These are phyloP conservation scores for Megalopta genalis DNA, from an alignment of 1,140 invertebrate genomes.

Conservation along the genomic window DNA sequence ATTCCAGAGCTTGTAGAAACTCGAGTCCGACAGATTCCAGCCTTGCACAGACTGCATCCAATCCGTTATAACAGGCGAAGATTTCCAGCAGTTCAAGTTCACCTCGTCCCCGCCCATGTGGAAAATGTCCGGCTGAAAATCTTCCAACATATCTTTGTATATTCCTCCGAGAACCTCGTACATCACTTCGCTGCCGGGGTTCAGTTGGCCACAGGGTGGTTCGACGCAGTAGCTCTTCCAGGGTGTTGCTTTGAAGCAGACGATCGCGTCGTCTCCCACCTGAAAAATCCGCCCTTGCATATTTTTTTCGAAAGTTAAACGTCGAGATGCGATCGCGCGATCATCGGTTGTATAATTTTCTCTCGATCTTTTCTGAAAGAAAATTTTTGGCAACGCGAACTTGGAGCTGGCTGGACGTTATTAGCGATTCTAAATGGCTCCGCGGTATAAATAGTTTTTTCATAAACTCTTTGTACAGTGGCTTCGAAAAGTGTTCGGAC, in stretches of 20 bases:
- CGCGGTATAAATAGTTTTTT: no score
- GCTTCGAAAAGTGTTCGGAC: no score
- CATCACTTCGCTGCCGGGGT: slow-evolving; percentile 87
- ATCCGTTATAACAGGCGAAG: slow-evolving; percentile 83
- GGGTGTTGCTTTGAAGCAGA: slow-evolving; percentile 85
- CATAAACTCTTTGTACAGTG: no score
- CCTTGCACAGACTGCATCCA: slow-evolving; percentile 85
- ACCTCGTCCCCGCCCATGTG: slow-evolving; percentile 95
- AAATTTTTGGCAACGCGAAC: no score
- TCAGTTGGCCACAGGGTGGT: slow-evolving; percentile 92
- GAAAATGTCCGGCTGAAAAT: slow-evolving; percentile 88
- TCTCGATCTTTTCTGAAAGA: no score
- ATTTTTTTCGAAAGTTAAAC: no score
- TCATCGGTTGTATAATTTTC: no score
- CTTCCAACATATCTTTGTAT: slow-evolving; percentile 84
- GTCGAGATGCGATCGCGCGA: no score
- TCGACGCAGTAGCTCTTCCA: slow-evolving; percentile 90
- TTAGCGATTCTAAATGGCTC: no score
- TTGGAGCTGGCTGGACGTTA: no score
- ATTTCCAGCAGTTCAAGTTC: slow-evolving; percentile 88
- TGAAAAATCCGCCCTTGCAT: slow-evolving; percentile 17
- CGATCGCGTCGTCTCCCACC: slow-evolving; percentile 74
- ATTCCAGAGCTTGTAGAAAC: slow-evolving; percentile 88
- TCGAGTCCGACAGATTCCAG: slow-evolving; percentile 81
- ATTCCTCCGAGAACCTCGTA: slow-evolving; percentile 88